Percentiles rank a stretch among this genome's conserved stretches.
phyloP scores from a whole-genome alignment of 2,113 vertebrate species.

The human region GRCh38 chr18:45349501-45350000 shows the following conservation, averaged over 20 bases:
- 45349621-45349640: constrained; percentile 6
- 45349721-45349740: constrained; percentile 64
- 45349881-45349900: constrained; percentile 45
- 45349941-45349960: constrained; percentile 28
- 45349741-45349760: constrained; percentile 74
- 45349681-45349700: constrained; percentile 21
- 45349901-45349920: background rate
- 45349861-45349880: constrained; percentile 46
- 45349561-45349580: constrained; percentile 28
- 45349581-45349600: background rate
- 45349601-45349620: constrained; percentile 7
- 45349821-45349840: constrained; percentile 53
- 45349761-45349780: constrained; percentile 73
- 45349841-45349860: constrained; percentile 65
- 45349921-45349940: constrained; percentile 39
- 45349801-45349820: constrained; percentile 73
- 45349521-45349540: background rate
- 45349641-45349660: constrained; percentile 54
- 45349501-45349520: background rate
- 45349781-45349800: constrained; percentile 79
- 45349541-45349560: constrained; percentile 60
- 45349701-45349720: constrained; percentile 55
- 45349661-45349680: constrained; percentile 39
- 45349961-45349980: background rate
- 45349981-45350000: constrained; percentile 18